Evolutionary conservation across 2,888 invertebrate genomes (phyloP), one percentile per base, ranked within the genome.

Genomic region (Agriopis leucophaearia): DNA sequence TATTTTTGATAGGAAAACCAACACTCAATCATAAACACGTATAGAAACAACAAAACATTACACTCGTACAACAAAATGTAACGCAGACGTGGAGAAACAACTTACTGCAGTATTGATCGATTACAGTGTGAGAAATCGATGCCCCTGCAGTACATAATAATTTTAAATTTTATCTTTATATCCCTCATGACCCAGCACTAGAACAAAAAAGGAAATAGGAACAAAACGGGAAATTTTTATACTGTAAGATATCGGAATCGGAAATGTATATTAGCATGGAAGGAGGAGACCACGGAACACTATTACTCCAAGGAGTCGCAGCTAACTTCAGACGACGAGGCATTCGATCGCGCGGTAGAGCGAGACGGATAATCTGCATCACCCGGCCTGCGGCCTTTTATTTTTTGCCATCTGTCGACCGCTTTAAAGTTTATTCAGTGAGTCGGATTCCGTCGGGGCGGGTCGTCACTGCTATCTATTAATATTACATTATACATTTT

Each of bases 361-460:
- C 66, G 84, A 79, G 87, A 88, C 68, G 68, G 74, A 78, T 75
- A 70, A 81, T 76, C 85, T 81, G 86, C 87, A 86, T 75, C 81
- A 78, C 79, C 66, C 71, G 78, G 77, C 71, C 79, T 78, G 80
- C 81, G 78, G 81, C 80, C 81, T 81, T 85, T 84, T 83, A 81
- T 78, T 82, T 85, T 84, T 81, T 81, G 76, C 81, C 78, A 72
- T 80, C 79, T 81, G 81, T 77, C 79, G 27, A 27, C 27, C 27
- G 27, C 27, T 27, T 27, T 27, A 27, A 27, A 79, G 83, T 84
- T 83, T 82, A 84, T 85, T 87, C 86, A 88, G 89, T 89, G 84
- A 86, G 84, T 84, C 87, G 83, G 82, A 85, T 83, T 88, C 84
- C 78, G 90, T 89, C 91, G 92, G 92, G 92, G 88, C 90, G 92